Conservation (phyloP, 2,888 invertebrate genomes). For the Sesamia inferens region DNA sequence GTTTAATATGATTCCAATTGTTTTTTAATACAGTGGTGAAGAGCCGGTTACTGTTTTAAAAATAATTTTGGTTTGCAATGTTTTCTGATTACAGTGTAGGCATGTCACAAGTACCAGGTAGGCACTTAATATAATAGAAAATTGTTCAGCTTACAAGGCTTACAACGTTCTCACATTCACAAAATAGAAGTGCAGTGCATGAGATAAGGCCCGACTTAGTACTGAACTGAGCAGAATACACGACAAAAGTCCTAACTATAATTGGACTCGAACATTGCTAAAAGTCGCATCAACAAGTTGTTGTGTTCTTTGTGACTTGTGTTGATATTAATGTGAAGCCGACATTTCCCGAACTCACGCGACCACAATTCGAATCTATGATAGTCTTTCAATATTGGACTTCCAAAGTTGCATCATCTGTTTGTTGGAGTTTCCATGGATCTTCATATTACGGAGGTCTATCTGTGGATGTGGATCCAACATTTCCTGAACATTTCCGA, state of each 20-base stretch:
- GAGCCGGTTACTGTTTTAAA: too few species aligned
- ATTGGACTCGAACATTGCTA: neutral
- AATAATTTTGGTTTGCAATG: too few species aligned
- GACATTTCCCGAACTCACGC: neutral
- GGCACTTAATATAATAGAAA: too few species aligned
- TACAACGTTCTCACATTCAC: too few species aligned
- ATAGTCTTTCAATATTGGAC: conserved; percentile 53
- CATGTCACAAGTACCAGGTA: too few species aligned
- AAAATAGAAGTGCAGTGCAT: neutral
- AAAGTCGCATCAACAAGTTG: too few species aligned
- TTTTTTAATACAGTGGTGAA: too few species aligned
- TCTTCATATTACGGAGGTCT: conserved; percentile 69
- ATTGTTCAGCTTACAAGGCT: neutral
- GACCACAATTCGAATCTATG: too few species aligned
- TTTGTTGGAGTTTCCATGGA: conserved; percentile 32
- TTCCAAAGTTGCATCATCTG: conserved; percentile 69
- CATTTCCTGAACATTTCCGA: conserved; percentile 5
- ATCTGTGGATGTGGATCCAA: conserved; percentile 70
- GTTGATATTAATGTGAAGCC: neutral
- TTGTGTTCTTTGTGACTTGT: neutral
- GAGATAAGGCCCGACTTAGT: neutral
- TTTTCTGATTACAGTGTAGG: too few species aligned
- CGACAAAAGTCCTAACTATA: neutral
- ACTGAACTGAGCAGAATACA: neutral
- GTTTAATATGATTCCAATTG: too few species aligned